A percentile compares a stretch with the other conserved stretches of the same genome.
Evolutionary conservation across 2,113 vertebrate genomes (phyloP).

Genomic region (Melanostigma gelatinosum): DNA sequence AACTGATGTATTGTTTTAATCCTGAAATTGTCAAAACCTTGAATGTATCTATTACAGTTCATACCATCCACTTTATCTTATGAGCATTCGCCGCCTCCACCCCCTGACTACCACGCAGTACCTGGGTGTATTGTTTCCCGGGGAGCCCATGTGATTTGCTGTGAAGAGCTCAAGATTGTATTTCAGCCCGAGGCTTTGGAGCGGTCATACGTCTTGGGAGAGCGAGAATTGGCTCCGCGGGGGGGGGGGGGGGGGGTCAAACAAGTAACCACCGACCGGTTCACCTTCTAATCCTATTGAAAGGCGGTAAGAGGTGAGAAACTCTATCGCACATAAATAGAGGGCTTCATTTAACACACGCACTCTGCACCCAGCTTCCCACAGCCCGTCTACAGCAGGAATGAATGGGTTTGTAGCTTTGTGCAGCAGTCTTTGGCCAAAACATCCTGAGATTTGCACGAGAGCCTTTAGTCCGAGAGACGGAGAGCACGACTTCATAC

Average conservation of each 20-base stretch:
- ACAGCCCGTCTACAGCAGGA: constrained; percentile 19
- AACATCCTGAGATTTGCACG: constrained; percentile 57
- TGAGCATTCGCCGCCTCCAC: neutral
- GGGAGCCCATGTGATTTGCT: constrained; percentile 52
- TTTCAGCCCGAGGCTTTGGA: constrained; percentile 69
- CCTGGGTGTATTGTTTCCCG: constrained; percentile 58
- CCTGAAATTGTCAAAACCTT: constrained; percentile 46
- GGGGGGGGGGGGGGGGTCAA: constrained; percentile 14
- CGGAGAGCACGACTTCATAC: constrained; percentile 25
- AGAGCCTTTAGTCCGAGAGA: constrained; percentile 20
- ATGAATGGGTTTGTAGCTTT: constrained; percentile 57
- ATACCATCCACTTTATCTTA: constrained; percentile 44
- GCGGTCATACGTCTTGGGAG: constrained; percentile 52
- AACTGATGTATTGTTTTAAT: constrained; percentile 45
- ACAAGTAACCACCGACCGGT: constrained; percentile 57
- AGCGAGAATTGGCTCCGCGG: constrained; percentile 47
- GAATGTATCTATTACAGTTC: constrained; percentile 55
- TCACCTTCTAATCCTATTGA: constrained; percentile 67
- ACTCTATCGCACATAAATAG: constrained; percentile 68
- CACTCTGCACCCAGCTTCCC: constrained; percentile 37
- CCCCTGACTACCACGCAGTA: constrained; percentile 17
- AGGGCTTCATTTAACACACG: constrained; percentile 55
- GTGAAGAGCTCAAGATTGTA: constrained; percentile 54
- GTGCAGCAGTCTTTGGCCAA: constrained; percentile 39
- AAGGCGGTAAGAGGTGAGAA: constrained; percentile 64